These are phyloP conservation scores for Sycophila texana DNA, from an alignment of 2,888 invertebrate genomes.

Conservation along the genomic window DNA sequence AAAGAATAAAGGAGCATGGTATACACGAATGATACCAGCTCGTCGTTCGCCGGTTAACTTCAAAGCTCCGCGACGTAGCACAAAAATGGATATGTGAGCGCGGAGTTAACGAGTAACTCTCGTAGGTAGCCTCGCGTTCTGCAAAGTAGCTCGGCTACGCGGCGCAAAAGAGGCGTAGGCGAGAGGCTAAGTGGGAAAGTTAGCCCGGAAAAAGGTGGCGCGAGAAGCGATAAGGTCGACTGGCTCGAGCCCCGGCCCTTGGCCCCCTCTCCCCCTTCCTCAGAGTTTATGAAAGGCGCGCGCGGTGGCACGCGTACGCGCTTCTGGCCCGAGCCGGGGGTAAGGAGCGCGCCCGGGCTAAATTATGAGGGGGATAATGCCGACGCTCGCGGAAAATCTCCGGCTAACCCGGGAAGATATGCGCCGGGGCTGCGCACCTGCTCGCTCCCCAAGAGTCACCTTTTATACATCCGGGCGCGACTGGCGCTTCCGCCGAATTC, in stretches of 20 bases:
- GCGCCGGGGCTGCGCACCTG: slow-evolving; percentile 14
- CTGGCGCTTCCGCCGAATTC: slow-evolving; percentile 28
- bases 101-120: slow-evolving; percentile 11
- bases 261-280: too few species aligned
- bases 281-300: slow-evolving; percentile 30
- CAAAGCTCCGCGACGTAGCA: neutral
- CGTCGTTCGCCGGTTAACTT: slow-evolving; percentile 38
- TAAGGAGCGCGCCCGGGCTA: slow-evolving; percentile 1
- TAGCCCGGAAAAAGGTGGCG: slow-evolving; percentile 35
- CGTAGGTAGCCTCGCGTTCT: too few species aligned
- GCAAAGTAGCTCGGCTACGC: neutral
- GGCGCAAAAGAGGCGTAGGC: neutral
- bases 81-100: slow-evolving; percentile 6
- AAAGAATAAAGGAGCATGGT: slow-evolving; percentile 12
- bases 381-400: neutral
- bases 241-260: neutral
- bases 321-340: neutral
- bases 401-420: neutral
- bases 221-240: slow-evolving; percentile 37
- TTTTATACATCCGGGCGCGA: slow-evolving; percentile 8
- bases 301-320: neutral
- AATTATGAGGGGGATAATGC: slow-evolving; percentile 33
- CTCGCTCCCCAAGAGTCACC: slow-evolving; percentile 11
- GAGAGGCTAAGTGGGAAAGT: slow-evolving; percentile 28
- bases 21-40: slow-evolving; percentile 36